These are phyloP conservation scores for Anadara kagoshimensis DNA, from an alignment of 1,140 invertebrate species.

Conservation along the genomic window DNA sequence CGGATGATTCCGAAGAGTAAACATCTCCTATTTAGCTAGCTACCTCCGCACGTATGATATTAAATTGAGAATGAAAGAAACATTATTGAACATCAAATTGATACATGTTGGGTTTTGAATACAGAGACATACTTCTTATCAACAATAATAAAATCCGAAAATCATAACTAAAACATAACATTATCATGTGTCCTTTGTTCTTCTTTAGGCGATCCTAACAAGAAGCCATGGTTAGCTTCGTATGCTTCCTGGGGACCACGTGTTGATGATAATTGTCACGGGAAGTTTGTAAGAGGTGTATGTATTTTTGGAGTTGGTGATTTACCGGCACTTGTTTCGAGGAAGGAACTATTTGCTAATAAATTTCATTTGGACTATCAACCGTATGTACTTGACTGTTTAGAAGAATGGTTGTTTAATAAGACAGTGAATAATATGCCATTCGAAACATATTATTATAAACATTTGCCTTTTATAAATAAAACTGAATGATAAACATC, in stretches of 20 bases:
- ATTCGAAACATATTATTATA: too few species aligned
- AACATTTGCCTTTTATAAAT: too few species aligned
- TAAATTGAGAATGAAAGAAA: too few species aligned
- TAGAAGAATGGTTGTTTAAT: constrained; percentile 53
- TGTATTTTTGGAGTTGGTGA: constrained; percentile 51
- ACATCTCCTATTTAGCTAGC: too few species aligned
- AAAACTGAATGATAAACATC: too few species aligned
- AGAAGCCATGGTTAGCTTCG: constrained; percentile 32
- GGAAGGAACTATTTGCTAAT: constrained; percentile 64
- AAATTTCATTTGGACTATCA: constrained; percentile 63
- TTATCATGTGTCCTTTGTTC: neutral
- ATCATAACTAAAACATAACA: neutral
- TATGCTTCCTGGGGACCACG: constrained; percentile 32
- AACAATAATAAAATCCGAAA: too few species aligned
- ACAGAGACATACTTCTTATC: too few species aligned
- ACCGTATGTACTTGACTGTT: constrained; percentile 57
- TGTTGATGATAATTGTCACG: constrained; percentile 8
- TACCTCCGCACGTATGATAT: too few species aligned
- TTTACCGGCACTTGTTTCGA: constrained; percentile 51
- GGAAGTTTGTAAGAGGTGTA: constrained; percentile 20
- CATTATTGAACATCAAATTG: too few species aligned
- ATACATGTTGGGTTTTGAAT: too few species aligned
- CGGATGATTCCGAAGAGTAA: too few species aligned
- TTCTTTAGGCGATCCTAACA: constrained; percentile 11
- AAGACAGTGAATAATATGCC: constrained; percentile 9